Evolutionary conservation across 2,113 vertebrate species (phyloP).

Genomic region (Sphyrna mokarran): DNA sequence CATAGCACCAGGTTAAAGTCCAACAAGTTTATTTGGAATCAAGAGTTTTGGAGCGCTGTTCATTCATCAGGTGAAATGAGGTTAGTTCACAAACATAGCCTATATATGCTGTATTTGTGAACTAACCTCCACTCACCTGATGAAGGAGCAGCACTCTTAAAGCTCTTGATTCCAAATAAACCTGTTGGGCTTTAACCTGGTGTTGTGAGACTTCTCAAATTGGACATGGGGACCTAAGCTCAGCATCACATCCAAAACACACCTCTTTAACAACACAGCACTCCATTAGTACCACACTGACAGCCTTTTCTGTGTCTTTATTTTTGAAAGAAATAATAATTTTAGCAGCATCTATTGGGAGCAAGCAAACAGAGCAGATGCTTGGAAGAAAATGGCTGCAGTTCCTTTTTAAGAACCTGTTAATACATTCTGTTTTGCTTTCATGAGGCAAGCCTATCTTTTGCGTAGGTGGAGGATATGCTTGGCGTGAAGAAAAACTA

Average conservation of each 20-base stretch:
- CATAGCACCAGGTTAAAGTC: too few relatives aligned
- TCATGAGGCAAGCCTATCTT: not conserved
- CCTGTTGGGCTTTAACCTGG: too few relatives aligned
- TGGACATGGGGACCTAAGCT: not conserved
- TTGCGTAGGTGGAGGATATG: not conserved
- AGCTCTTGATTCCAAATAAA: too few relatives aligned
- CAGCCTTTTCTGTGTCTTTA: not conserved
- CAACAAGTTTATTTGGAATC: too few relatives aligned
- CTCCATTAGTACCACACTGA: not conserved
- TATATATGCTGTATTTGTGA: too few relatives aligned
- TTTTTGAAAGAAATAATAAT: not conserved
- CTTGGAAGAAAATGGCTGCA: not conserved
- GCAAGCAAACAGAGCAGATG: not conserved
- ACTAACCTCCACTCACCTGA: too few relatives aligned
- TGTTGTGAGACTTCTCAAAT: not conserved
- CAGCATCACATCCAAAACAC: not conserved
- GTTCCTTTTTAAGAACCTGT: not conserved
- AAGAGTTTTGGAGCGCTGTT: too few relatives aligned
- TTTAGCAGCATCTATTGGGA: not conserved
- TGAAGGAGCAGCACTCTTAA: too few relatives aligned
- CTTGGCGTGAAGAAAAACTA: conserved; percentile 15
- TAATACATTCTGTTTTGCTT: not conserved
- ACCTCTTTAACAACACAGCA: not conserved
- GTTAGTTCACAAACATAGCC: too few relatives aligned
- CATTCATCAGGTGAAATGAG: too few relatives aligned